These are phyloP conservation scores for Chrysodeixis includens DNA, from an alignment of 2,888 invertebrate genomes.

Conservation along the genomic window DNA sequence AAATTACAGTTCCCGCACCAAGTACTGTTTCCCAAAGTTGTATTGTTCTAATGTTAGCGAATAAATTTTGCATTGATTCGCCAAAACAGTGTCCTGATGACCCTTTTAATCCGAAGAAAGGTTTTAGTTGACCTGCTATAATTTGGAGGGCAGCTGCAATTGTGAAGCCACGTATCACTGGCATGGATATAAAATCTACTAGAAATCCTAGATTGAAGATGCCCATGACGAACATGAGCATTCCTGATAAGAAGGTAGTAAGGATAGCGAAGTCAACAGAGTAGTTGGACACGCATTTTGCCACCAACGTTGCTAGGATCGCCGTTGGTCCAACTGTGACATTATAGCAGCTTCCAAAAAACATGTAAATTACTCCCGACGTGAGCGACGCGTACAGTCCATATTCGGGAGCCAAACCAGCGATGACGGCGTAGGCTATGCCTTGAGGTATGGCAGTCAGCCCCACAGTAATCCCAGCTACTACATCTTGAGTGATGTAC, in stretches of 20 bases:
- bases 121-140: constrained; percentile 93
- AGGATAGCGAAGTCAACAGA: constrained; percentile 93
- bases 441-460: constrained; percentile 95
- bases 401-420: constrained; percentile 92
- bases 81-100: constrained; percentile 91
- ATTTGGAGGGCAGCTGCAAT: constrained; percentile 96
- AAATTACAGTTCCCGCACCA: constrained; percentile 90
- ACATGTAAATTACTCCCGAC: constrained; percentile 95
- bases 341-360: constrained; percentile 96
- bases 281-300: constrained; percentile 90
- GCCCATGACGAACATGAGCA: constrained; percentile 92
- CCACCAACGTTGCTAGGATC: constrained; percentile 95
- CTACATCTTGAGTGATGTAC: constrained; percentile 92
- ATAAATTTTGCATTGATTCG: constrained; percentile 90
- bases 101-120: constrained; percentile 91
- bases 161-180: constrained; percentile 95
- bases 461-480: constrained; percentile 96
- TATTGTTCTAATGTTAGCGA: constrained; percentile 89
- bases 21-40: constrained; percentile 91
- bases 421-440: constrained; percentile 94
- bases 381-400: constrained; percentile 97
- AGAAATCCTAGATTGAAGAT: constrained; percentile 94
- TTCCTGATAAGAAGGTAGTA: constrained; percentile 92
- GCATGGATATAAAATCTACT: constrained; percentile 95
- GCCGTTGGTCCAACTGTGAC: constrained; percentile 95